Percentiles rank a stretch among this genome's conserved stretches.
Evolutionary conservation across 2,113 vertebrate genomes (phyloP).

Genomic region (Anolis carolinensis): DNA sequence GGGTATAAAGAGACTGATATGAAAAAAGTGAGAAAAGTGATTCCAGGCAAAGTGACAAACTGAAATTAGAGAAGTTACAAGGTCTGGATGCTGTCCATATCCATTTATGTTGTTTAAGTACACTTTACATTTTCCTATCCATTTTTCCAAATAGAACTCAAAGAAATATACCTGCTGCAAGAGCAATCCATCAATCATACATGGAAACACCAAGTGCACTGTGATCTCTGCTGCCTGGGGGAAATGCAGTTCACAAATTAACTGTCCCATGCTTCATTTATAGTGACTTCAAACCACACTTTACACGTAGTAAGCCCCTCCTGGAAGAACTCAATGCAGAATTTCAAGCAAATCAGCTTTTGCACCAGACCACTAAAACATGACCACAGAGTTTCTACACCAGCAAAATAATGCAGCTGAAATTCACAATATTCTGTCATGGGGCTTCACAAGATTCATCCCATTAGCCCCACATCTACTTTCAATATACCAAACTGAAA

Average conservation of each 20-base stretch:
- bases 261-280: neutral
- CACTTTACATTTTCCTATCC: neutral
- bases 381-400: too few species aligned
- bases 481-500: too few species aligned
- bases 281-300: neutral
- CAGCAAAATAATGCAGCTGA: too few species aligned
- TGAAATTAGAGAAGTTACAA: neutral
- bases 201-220: too few species aligned
- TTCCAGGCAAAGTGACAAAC: neutral
- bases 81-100: neutral
- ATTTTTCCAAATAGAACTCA: neutral
- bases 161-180: neutral
- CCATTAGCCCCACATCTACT: too few species aligned
- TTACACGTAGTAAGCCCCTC: neutral
- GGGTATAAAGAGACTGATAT: neutral
- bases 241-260: too few species aligned
- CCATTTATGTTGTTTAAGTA: neutral
- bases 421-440: too few species aligned
- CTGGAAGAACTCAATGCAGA: neutral
- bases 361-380: neutral
- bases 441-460: too few species aligned
- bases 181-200: too few species aligned
- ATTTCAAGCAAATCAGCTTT: neutral
- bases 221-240: neutral
- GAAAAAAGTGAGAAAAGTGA: neutral